These are phyloP conservation scores for Perodicticus potto DNA, from an alignment of 2,797 vertebrate genomes.

Conservation along the genomic window DNA sequence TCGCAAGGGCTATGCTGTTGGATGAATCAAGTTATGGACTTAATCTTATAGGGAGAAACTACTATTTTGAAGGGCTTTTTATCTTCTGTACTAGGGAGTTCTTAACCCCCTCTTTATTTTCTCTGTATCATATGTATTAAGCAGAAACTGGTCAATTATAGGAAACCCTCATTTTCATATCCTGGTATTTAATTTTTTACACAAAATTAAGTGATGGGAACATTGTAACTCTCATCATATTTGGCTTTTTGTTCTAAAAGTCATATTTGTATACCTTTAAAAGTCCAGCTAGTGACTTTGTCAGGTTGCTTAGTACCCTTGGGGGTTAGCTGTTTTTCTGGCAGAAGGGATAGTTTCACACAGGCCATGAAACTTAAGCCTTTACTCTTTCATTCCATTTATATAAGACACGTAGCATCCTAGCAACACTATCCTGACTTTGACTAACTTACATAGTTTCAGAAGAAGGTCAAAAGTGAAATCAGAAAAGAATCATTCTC, in stretches of 20 bases:
- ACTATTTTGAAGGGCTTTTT: neutral
- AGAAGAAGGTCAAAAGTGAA: neutral
- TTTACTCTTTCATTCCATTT: neutral
- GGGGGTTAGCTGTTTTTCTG: neutral
- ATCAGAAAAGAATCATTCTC: neutral
- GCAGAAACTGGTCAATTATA: neutral
- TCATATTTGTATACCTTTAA: neutral
- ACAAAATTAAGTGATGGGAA: neutral
- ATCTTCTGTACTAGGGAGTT: neutral
- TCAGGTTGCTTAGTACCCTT: neutral
- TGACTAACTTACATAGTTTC: neutral
- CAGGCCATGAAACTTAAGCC: neutral
- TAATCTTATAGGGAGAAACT: neutral
- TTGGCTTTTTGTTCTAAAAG: neutral
- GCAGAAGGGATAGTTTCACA: neutral
- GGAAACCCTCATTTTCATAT: neutral
- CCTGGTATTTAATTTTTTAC: neutral
- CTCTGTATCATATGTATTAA: neutral
- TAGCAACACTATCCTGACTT: neutral
- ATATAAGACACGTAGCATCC: neutral
- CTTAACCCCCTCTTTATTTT: neutral
- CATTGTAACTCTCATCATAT: neutral
- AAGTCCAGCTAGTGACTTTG: neutral
- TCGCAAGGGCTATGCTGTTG: neutral
- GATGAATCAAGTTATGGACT: neutral